Conservation (phyloP, 2,113 vertebrate species). For the Neolamprologus fasciatus region DNA sequence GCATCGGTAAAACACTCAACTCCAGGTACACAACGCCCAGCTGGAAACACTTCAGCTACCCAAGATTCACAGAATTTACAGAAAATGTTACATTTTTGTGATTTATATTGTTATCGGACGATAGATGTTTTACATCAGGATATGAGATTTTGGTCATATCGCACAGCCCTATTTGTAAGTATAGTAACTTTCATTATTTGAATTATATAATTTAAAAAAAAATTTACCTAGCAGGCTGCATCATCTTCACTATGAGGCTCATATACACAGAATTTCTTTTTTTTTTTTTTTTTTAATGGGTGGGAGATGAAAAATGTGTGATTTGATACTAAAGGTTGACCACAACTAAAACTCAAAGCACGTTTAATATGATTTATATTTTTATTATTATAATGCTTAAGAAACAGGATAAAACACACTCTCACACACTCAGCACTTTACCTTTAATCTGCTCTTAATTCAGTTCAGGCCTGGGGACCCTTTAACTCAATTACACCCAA, state of each 20-base stretch:
- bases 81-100: neutral
- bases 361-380: neutral
- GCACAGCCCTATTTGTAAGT: neutral
- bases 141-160: neutral
- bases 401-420: neutral
- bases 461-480: constrained; percentile 20
- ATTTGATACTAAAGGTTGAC: neutral
- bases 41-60: neutral
- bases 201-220: neutral
- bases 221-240: no score
- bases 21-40: fast-evolving
- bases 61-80: fast-evolving
- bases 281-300: fast-evolving
- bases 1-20: neutral
- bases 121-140: neutral
- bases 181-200: neutral
- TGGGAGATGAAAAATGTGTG: neutral
- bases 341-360: neutral
- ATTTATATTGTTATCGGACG: neutral
- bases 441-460: constrained; percentile 46
- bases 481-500: constrained; percentile 40
- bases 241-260: neutral
- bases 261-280: neutral
- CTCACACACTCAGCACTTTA: neutral
- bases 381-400: neutral